phyloP scores from a whole-genome alignment of 35 echinoderm and acorn worm genomes.

The Amphiura filiformis region DNA sequence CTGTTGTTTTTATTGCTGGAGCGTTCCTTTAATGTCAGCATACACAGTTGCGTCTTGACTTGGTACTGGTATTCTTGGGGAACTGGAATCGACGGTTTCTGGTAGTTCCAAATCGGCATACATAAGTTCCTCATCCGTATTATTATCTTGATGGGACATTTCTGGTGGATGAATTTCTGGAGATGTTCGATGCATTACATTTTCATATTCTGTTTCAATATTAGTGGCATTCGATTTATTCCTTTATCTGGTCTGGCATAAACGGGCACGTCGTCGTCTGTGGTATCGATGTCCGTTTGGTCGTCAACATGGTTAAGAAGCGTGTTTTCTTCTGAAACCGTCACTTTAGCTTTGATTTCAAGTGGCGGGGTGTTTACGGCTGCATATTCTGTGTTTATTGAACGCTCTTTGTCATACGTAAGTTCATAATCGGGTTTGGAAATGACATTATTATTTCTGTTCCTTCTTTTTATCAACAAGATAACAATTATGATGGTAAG shows the following conservation, averaged over 20 bases:
- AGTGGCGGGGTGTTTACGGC: neutral
- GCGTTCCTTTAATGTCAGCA: no score
- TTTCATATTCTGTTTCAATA: neutral
- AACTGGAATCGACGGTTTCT: no score
- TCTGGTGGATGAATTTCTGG: no score
- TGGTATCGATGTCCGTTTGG: neutral
- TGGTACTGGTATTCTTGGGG: no score
- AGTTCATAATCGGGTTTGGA: neutral
- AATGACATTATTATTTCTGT: neutral
- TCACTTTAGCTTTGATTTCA: no score
- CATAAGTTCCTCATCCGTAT: no score
- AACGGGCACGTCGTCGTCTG: neutral
- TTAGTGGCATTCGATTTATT: neutral
- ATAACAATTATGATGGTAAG: neutral
- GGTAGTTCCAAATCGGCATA: no score
- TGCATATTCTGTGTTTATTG: neutral
- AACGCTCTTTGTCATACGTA: neutral
- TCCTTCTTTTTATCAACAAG: neutral
- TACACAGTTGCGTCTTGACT: no score
- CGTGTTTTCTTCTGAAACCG: no score
- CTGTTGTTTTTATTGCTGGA: no score
- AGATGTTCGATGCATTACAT: no score
- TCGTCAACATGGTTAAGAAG: neutral
- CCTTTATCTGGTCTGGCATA: neutral
- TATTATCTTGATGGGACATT: no score